Conservation (phyloP, 2,888 invertebrate species). For the Tanytarsus gracilentus region DNA sequence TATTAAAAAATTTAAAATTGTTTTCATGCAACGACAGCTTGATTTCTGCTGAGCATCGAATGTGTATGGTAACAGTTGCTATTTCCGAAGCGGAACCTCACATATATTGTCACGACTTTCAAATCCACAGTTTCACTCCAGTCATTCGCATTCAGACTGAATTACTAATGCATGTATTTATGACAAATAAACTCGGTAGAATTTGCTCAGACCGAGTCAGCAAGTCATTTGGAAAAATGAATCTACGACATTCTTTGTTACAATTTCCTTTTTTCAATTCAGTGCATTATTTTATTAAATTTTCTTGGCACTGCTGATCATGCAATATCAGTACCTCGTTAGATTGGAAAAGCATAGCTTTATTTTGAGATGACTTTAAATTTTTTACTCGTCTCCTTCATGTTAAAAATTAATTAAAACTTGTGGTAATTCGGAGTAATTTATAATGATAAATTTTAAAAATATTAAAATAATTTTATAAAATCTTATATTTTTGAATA, state of each 20-base stretch:
- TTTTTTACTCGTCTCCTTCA: no score
- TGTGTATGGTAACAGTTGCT: background rate
- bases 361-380: no score
- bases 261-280: background rate
- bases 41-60: background rate
- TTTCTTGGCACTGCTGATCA: no score
- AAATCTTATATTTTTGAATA: no score
- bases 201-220: background rate
- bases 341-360: no score
- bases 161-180: slow-evolving; percentile 6
- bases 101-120: slow-evolving; percentile 8
- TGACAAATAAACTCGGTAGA: slow-evolving; percentile 1
- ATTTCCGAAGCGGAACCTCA: background rate
- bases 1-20: background rate
- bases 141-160: background rate
- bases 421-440: no score
- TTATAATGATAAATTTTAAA: no score
- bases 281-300: no score
- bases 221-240: slow-evolving; percentile 8
- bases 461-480: no score
- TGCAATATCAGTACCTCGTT: no score
- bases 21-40: background rate
- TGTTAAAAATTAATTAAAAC: no score
- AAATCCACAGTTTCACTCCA: background rate
- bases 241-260: background rate